Evolutionary conservation across 2,113 vertebrate genomes (phyloP).

Genomic region (Riparia riparia): DNA sequence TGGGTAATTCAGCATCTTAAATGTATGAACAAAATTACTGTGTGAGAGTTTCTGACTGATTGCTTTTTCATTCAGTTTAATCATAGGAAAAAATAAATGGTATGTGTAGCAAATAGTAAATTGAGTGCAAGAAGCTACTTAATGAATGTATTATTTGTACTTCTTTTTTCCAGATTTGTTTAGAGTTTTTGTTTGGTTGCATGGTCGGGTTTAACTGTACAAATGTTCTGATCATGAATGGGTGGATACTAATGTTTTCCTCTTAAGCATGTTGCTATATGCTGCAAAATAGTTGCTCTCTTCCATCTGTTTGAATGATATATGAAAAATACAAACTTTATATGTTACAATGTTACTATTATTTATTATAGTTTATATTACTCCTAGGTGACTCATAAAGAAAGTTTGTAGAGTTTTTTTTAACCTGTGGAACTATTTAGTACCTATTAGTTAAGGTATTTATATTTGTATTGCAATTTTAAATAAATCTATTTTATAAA

Average conservation of each 20-base stretch:
- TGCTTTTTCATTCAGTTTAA: neutral
- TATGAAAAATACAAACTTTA: neutral
- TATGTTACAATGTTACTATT: neutral
- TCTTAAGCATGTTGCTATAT: neutral
- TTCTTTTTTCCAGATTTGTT: neutral
- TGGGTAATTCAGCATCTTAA: neutral
- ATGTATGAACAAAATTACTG: neutral
- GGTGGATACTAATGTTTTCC: neutral
- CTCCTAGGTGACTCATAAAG: neutral
- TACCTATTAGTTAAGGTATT: neutral
- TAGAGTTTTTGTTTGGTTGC: neutral
- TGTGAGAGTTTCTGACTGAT: conserved; percentile 18
- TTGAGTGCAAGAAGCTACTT: neutral
- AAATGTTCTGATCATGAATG: neutral
- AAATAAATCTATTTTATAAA: neutral
- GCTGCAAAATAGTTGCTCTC: neutral
- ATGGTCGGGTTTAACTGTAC: neutral
- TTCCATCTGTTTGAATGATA: neutral
- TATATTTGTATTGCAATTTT: neutral
- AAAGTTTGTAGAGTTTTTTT: neutral
- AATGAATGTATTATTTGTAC: neutral
- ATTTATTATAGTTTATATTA: neutral
- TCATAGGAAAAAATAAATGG: neutral
- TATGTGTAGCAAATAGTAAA: neutral
- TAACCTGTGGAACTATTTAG: neutral